Base-by-base conservation (phyloP, 2,797 vertebrate species). In the Cuculus canorus region DNA sequence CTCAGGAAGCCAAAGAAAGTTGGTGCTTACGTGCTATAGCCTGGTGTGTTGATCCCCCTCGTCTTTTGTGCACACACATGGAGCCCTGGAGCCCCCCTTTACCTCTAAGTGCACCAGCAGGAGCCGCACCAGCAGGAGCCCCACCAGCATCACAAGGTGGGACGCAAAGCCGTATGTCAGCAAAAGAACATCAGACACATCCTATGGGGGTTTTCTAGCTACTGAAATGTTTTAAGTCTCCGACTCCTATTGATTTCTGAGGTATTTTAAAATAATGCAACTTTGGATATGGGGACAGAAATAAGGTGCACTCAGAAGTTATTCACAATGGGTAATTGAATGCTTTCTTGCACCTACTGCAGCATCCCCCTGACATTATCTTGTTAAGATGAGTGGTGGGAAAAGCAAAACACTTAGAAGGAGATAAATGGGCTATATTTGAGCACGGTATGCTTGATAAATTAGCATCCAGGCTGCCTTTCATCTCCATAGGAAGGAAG, bases 351-450 rank as follows among this genome's bases (percentile, higher is more conserved):
- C 66, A 79, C 59, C 82, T 76, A 45, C 39, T 52, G 66, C 63
- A 77, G 52, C 72, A 76, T 50, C 53, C 32, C 63, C 53, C 56
- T 0, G 0, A 13, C 28, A 11, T 81, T 93, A 93, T 94, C 92
- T 92, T 47, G 25, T 45, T 60, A 47, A 77, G 28, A 56, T 90
- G 95, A 95, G 91, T 96, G 90, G 60, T 85, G 32, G 77, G 64
- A 86, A 75, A 95, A 83, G 16, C 27, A 85, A 65, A 96, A 91
- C 87, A 65, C 63, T 57, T 56, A 78, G 82, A 68, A 72, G 66
- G 56, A 96, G 91, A 96, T 96, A 97, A 88, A 90, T 8, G 19
- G 43, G 23, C 70, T 92, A 82, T 84, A 66, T 93, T 80, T 91
- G 78, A 90, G 75, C 19, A 6, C 37, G 32, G 32, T 43, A 48